Evolutionary conservation across 2,113 vertebrate genomes (phyloP).

Genomic region (Dipodomys spectabilis): DNA sequence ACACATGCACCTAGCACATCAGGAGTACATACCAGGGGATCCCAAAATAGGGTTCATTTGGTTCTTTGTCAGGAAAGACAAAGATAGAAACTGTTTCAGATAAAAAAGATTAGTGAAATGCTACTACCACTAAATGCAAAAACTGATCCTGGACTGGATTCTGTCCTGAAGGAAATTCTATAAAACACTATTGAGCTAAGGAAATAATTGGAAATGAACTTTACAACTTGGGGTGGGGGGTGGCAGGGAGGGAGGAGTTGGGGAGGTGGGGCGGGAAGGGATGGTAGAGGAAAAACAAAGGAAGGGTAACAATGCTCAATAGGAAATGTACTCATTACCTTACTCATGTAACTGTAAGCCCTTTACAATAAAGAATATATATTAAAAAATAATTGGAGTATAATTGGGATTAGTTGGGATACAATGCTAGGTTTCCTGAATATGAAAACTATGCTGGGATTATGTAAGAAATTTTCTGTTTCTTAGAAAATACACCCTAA

Average conservation of each 20-base stretch:
- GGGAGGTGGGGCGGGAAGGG: too few species aligned
- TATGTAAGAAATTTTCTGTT: not conserved
- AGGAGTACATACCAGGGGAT: not conserved
- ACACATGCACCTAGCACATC: fast-evolving
- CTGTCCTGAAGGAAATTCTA: not conserved
- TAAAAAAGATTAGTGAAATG: not conserved
- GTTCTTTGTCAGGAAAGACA: not conserved
- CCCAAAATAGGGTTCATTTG: not conserved
- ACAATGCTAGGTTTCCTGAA: not conserved
- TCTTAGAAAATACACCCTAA: not conserved
- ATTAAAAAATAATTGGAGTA: not conserved
- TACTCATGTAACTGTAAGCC: too few species aligned
- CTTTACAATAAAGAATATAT: too few species aligned
- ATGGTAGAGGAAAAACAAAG: too few species aligned
- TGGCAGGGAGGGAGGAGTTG: too few species aligned
- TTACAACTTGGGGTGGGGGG: too few species aligned
- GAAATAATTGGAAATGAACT: not conserved
- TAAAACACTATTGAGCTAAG: not conserved
- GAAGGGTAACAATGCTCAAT: too few species aligned
- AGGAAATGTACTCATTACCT: too few species aligned
- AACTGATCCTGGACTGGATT: too few species aligned
- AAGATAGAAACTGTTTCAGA: not conserved
- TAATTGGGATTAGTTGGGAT: not conserved
- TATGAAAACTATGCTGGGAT: not conserved
- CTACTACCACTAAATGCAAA: not conserved